phyloP scores from a whole-genome alignment of 2,888 invertebrate species.

The Lithophane ornitopus region DNA sequence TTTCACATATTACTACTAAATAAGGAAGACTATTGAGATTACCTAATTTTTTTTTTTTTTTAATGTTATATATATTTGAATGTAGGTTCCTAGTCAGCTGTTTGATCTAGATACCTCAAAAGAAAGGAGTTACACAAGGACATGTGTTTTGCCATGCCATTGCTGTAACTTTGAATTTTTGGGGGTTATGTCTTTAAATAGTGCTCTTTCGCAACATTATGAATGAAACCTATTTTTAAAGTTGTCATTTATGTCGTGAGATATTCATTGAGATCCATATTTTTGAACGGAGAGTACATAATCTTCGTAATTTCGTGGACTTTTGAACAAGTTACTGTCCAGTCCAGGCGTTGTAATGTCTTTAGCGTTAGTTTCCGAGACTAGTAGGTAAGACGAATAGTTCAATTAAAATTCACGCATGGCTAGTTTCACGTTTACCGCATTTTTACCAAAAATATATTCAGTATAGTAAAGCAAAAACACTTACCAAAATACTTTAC shows the following conservation, averaged over 20 bases:
- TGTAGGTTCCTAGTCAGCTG: slow-evolving; percentile 26
- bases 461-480: background rate
- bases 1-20: background rate
- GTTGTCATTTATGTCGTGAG: background rate
- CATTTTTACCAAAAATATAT: slow-evolving; percentile 1
- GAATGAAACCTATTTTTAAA: slow-evolving; percentile 30
- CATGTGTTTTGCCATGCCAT: slow-evolving; percentile 43
- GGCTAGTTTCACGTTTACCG: slow-evolving; percentile 30
- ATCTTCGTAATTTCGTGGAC: slow-evolving; percentile 1
- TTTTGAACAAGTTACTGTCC: slow-evolving; percentile 3
- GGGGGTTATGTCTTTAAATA: slow-evolving; percentile 34
- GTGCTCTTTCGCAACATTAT: background rate
- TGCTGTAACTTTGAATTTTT: slow-evolving; percentile 27
- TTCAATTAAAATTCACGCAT: slow-evolving; percentile 31
- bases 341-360: background rate
- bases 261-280: background rate
- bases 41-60: too few relatives aligned
- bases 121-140: slow-evolving; percentile 21
- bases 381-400: background rate
- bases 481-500: slow-evolving; percentile 87
- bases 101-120: background rate
- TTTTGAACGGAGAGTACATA: slow-evolving; percentile 1
- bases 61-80: too few relatives aligned
- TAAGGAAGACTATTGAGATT: background rate
- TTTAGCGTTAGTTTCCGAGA: background rate